Evolutionary conservation across 2,113 vertebrate genomes (phyloP), one percentile per base, ranked within the genome.

Genomic region (Ancistrus triradiatus): DNA sequence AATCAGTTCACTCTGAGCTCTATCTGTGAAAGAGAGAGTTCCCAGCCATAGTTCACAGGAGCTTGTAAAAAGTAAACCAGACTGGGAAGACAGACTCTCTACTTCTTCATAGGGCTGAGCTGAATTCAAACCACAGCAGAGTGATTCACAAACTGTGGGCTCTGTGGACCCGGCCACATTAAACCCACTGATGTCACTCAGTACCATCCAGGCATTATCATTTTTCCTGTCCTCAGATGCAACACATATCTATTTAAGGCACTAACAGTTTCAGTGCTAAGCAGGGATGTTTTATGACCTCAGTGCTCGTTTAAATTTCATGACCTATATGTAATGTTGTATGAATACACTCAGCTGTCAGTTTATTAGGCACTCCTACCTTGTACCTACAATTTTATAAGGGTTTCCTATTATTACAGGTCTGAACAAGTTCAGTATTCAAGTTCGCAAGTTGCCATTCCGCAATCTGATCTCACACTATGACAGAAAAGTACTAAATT

Each of bases 161-260:
- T 86, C 82, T 52, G 59, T 21, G 65, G 83, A 79, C 47, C 27
- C 63, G 33, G 48, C 50, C 25, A 35, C 18, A 4, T 18, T 1
- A 63, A 53, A 70, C 70, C 8, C n/a, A n/a, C 27, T 31, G 3
- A 57, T 66, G 21, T n/a, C 52, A 76, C 64, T n/a, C 14, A 56
- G 44, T 73, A 76, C 66, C 78, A 76, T 76, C 77, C 80, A 78
- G 76, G 28, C 77, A 4, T 80, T 79, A 80, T 77, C 77, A 68
- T 51, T 84, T 87, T 87, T 84, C 80, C 68, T 70, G 52, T 68
- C 55, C 42, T 33, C 25, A 19, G 27, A 68, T 4, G 10, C 70
- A 64, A 48, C 76, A 27, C 22, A 28, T 50, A 75, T 80, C 86
- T 90, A 86, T 90, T 87, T 88, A 85, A 86, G 87, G 85, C 69